Percentiles rank a stretch among this genome's conserved stretches.
Evolutionary conservation across 2,113 vertebrate genomes (phyloP).

Genomic region (Arvicanthis niloticus): DNA sequence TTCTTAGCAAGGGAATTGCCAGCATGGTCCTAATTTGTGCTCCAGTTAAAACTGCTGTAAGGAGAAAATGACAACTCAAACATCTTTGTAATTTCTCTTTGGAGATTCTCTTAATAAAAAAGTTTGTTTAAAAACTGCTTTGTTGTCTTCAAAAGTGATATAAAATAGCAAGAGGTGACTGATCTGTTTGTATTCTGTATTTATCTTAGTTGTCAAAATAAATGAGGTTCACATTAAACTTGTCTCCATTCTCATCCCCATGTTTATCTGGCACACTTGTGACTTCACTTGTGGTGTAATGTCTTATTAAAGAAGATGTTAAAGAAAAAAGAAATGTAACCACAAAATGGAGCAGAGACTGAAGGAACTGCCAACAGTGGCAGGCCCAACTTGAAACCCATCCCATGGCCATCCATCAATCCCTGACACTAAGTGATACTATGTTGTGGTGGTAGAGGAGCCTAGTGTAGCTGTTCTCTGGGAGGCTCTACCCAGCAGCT

Average conservation of each 20-base stretch:
- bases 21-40: conserved; percentile 35
- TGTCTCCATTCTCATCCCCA: conserved; percentile 72
- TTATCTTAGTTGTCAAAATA: conserved; percentile 72
- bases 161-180: conserved; percentile 55
- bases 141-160: conserved; percentile 74
- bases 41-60: conserved; percentile 57
- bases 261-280: conserved; percentile 80
- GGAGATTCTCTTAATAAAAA: conserved; percentile 69
- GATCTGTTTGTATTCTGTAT: conserved; percentile 67
- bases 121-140: conserved; percentile 70
- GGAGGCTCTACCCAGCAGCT: too few relatives aligned
- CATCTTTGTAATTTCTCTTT: conserved; percentile 63
- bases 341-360: too few relatives aligned
- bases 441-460: too few relatives aligned
- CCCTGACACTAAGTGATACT: too few relatives aligned
- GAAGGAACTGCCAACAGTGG: too few relatives aligned
- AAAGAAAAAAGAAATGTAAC: conserved; percentile 70
- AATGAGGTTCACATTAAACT: conserved; percentile 67
- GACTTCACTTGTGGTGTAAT: conserved; percentile 85
- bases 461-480: too few relatives aligned
- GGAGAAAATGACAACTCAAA: conserved; percentile 33
- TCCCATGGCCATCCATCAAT: too few relatives aligned
- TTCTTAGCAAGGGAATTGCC: conserved; percentile 54
- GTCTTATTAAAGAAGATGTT: conserved; percentile 87
- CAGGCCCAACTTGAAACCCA: too few relatives aligned